A percentile compares a stretch with the other conserved stretches of the same genome.
These are phyloP conservation scores for Luperina nickerlii DNA, from an alignment of 2,888 invertebrate genomes.

Conservation along the genomic window DNA sequence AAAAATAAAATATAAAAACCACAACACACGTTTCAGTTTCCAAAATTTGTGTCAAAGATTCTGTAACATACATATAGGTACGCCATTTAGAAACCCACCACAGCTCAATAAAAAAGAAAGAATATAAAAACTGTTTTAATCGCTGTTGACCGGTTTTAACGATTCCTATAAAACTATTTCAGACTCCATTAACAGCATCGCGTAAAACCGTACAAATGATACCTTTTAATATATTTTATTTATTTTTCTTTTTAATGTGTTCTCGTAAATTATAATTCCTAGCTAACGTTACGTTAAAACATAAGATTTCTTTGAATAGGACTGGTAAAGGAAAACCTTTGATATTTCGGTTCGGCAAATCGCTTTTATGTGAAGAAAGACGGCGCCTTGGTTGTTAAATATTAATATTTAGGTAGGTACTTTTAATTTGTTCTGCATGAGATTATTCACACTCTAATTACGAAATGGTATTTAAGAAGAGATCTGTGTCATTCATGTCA, in stretches of 20 bases:
- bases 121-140: constrained; percentile 55
- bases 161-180: constrained; percentile 80
- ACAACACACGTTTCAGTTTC: not conserved
- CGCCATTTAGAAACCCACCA: constrained; percentile 13
- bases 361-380: constrained; percentile 43
- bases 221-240: constrained; percentile 50
- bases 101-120: constrained; percentile 40
- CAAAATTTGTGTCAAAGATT: constrained; percentile 7
- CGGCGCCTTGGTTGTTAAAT: constrained; percentile 6
- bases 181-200: constrained; percentile 70
- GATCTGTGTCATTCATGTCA: not conserved
- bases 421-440: constrained; percentile 37
- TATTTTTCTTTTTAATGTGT: constrained; percentile 53
- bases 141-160: constrained; percentile 65
- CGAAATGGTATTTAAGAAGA: not conserved
- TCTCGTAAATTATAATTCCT: constrained; percentile 63
- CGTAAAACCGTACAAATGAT: constrained; percentile 58
- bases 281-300: constrained; percentile 45
- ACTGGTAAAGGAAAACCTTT: constrained; percentile 41
- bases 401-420: constrained; percentile 37
- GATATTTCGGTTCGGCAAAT: constrained; percentile 51
- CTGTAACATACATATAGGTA: constrained; percentile 1
- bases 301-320: constrained; percentile 51
- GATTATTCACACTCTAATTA: constrained; percentile 15
- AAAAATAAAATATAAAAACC: not conserved